These are phyloP conservation scores for Aphidius ervi DNA, from an alignment of 1,140 invertebrate species.

Conservation along the genomic window DNA sequence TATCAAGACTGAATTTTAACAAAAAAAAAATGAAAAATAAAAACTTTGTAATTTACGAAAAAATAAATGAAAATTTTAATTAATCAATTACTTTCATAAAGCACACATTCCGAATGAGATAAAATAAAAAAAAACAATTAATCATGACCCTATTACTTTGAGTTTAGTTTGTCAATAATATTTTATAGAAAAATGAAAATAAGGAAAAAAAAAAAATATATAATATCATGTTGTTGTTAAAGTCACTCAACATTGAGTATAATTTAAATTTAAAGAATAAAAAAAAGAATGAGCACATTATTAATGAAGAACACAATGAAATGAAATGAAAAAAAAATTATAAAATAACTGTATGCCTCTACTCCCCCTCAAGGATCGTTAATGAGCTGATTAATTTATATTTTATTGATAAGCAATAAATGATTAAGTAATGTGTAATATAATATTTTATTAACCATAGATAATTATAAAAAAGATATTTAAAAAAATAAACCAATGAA, in stretches of 20 bases:
- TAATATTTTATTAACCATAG: conserved; percentile 48
- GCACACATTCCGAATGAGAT: too few species aligned
- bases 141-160: too few species aligned
- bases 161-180: too few species aligned
- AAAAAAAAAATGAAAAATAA: too few species aligned
- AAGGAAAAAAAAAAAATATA: conserved; percentile 17
- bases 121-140: too few species aligned
- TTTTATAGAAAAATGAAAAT: conserved; percentile 3
- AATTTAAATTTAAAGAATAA: conserved; percentile 12
- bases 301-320: conserved; percentile 2
- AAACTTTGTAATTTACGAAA: too few species aligned
- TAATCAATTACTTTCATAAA: too few species aligned
- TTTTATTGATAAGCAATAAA: conserved; percentile 45
- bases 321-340: conserved; percentile 27
- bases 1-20: too few species aligned
- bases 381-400: conserved; percentile 43
- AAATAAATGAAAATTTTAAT: too few species aligned
- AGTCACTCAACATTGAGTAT: conserved; percentile 16
- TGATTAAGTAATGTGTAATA: conserved; percentile 46
- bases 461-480: conserved; percentile 37
- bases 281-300: conserved; percentile 15
- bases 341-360: conserved; percentile 35
- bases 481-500: neutral
- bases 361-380: conserved; percentile 32
- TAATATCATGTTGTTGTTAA: conserved; percentile 25